Evolutionary conservation across 2,113 vertebrate species (phyloP), one percentile per base, ranked within the genome.

Genomic region (Himantopus leucocephalus): DNA sequence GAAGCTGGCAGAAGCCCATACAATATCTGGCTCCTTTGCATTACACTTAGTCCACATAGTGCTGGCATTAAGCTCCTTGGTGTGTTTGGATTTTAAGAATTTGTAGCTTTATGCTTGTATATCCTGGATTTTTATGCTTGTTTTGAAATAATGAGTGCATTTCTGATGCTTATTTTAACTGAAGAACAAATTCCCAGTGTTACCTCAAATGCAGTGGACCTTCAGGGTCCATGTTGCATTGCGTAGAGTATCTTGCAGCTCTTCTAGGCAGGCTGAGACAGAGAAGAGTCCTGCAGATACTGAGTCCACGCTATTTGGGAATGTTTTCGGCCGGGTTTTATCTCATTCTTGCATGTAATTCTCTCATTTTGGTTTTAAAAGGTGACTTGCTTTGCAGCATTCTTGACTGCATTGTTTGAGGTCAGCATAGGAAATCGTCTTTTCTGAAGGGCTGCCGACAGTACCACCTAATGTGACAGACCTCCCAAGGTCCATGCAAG

Each of bases 391-490:
- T 85, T 87, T 88, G 41, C 34, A 37, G 14, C 67, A 35, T 22
- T 45, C 45, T 19, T 55, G 41, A 30, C 63, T 75, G 14, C 26
- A 21, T 53, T 84, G 37, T 86, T 92, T 91, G 24, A 37, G 27
- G 11, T 78, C 37, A 50, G 14, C n/a, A 6, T 18, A 82, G 45
- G 48, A 79, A 92, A 62, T 16, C 0, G 2, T 23, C 56, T 91
- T 82, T 60, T 58, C 24, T 85, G 11, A 68, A 62, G 70, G 29
- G n/a, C 10, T 90, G 50, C 41, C 89, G 78, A 47, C 2, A 2
- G 16, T 53, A 30, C 82, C 95, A 94, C 48, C 35, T 82, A 37
- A 62, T 29, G 53, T 83, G 89, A 71, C 14, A 90, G 91, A 94
- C 84, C 73, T 96, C 80, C 66, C 71, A 79, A 48, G 29, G 35